A percentile compares a stretch with the other conserved stretches of the same genome.
Evolutionary conservation across 2,888 invertebrate species (phyloP).

Genomic region (Platerodrilus igneus): DNA sequence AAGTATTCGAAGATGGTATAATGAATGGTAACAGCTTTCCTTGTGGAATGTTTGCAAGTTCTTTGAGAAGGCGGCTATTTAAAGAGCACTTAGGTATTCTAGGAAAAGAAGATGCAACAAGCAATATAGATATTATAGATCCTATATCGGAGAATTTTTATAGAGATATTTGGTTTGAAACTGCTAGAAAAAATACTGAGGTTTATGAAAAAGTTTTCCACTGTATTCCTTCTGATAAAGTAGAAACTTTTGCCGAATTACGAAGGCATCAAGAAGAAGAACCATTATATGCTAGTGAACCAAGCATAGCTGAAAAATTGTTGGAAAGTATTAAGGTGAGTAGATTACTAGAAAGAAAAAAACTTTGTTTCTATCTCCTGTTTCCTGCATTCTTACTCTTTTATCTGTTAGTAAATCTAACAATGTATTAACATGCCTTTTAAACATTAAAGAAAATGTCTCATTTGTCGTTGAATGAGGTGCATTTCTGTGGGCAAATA

Average conservation of each 20-base stretch:
- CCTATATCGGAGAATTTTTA: slow-evolving; percentile 80
- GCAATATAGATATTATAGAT: slow-evolving; percentile 65
- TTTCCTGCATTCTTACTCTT: too few relatives aligned
- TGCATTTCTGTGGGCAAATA: too few relatives aligned
- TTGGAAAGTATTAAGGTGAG: slow-evolving; percentile 68
- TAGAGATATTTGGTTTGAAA: slow-evolving; percentile 75
- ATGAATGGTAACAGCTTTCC: slow-evolving; percentile 81
- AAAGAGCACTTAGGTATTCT: slow-evolving; percentile 84
- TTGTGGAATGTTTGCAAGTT: slow-evolving; percentile 82
- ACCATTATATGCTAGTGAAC: slow-evolving; percentile 69
- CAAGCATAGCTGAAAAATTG: slow-evolving; percentile 65
- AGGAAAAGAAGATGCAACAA: slow-evolving; percentile 45
- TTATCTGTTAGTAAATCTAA: too few relatives aligned
- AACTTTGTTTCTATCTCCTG: slow-evolving; percentile 5
- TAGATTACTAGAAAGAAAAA: slow-evolving; percentile 6
- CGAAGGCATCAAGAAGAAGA: slow-evolving; percentile 70
- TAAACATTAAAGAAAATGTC: too few relatives aligned
- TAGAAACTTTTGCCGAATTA: slow-evolving; percentile 72
- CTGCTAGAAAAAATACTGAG: slow-evolving; percentile 77
- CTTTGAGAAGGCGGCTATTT: slow-evolving; percentile 79
- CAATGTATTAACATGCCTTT: too few relatives aligned
- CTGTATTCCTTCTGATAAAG: slow-evolving; percentile 81
- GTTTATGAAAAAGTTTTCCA: slow-evolving; percentile 89
- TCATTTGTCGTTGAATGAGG: too few relatives aligned
- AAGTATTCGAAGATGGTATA: slow-evolving; percentile 69